Evolutionary conservation across 2,113 vertebrate genomes (phyloP), one percentile per base, ranked within the genome.

Genomic region (Clinocottus analis): DNA sequence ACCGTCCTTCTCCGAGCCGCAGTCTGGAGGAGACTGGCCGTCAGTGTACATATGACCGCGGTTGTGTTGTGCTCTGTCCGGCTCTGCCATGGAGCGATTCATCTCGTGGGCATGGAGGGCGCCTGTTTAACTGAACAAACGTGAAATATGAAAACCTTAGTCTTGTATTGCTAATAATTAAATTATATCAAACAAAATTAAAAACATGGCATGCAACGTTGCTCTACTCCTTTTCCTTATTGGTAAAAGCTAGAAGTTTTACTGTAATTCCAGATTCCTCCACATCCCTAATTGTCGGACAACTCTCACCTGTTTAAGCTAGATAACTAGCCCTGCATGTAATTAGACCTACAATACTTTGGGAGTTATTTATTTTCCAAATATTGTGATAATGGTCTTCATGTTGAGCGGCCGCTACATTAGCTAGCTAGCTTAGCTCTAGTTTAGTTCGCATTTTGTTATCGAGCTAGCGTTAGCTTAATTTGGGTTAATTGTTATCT

Each of bases 81-180:
- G 64, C 59, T 74, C 69, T 43, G 43, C 9, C 7, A 17, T 11
- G 25, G 39, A 19, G 21, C 7, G 59, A n/a, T 67, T 49, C 86
- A 83, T 83, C 60, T 37, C 1, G 3, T 33, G 49, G 13, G 33
- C 33, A 33, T 33, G 33, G 33, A n/a, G 39, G 39, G 5, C 56
- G 60, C 75, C 84, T 79, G 37, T 7, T 25, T 1, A 33, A 56
- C 14, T 17, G 49, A 9, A 37, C 5, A 64, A 41, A 0, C 3
- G 16, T 13, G 9, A 21, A 43, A 70, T 5, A 37, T 21, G 3
- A 49, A 21, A 7, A 49, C 39, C 17, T 29, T 27, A 25, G 31
- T 8, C 56, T 21, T 4, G 58, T 60, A 33, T n/a, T 63, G 61
- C 25, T 39, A 39, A 33, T 39, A 39, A 39, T 39, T 39, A 39